Conservation (phyloP, 1,140 invertebrate species). For the Heterodera schachtii region DNA sequence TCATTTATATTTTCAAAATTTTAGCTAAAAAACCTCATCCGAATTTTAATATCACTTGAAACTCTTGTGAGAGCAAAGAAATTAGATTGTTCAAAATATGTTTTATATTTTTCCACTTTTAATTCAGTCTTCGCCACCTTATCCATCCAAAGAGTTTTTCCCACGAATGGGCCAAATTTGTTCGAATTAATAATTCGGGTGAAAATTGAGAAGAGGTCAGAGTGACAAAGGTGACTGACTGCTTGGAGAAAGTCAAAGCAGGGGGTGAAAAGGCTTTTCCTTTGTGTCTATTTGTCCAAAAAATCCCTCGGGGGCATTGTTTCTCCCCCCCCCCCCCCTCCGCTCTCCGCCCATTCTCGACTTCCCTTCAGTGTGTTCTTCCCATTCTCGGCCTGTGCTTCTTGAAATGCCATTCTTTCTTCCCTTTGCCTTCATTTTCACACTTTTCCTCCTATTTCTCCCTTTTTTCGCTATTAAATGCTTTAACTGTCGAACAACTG, state of each 20-base stretch:
- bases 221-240: not conserved
- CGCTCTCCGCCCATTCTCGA: not conserved
- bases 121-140: no score
- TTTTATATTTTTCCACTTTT: no score
- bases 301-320: no score
- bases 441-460: not conserved
- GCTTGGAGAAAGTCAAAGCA: not conserved
- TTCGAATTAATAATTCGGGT: not conserved
- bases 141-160: not conserved
- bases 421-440: not conserved
- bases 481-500: conserved; percentile 8
- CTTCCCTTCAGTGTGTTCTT: not conserved
- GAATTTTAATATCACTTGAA: no score
- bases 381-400: not conserved
- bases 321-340: no score
- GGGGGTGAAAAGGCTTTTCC: no score
- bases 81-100: no score
- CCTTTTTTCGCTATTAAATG: conserved; percentile 1
- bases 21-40: no score
- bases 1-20: no score
- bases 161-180: not conserved
- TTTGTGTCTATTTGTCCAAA: no score
- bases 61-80: no score
- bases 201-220: not conserved
- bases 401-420: not conserved